Evolutionary conservation across 2,888 invertebrate genomes (phyloP).

Genomic region (Apodemia zela): DNA sequence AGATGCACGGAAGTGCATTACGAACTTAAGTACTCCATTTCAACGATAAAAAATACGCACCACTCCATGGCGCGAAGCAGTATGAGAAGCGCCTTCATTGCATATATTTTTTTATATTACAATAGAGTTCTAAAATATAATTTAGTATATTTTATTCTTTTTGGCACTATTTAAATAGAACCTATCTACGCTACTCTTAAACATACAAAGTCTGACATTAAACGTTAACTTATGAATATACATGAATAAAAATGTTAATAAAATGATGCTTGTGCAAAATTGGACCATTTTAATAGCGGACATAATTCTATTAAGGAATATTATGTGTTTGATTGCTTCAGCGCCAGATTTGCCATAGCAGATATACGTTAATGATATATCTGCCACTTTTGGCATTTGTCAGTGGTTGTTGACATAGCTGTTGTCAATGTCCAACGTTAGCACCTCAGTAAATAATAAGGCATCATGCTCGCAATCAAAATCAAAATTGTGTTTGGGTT

Average conservation of each 20-base stretch:
- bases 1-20: too few species aligned
- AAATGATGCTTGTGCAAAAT: not conserved
- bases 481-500: too few species aligned
- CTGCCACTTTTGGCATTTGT: not conserved
- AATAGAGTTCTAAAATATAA: not conserved
- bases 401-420: not conserved
- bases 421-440: not conserved
- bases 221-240: not conserved
- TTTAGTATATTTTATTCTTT: not conserved
- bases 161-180: slow-evolving; percentile 9
- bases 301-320: not conserved
- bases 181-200: slow-evolving; percentile 10
- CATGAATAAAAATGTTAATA: not conserved
- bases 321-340: not conserved
- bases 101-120: not conserved
- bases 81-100: too few species aligned
- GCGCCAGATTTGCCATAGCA: not conserved
- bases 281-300: not conserved
- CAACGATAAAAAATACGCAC: too few species aligned
- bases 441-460: not conserved
- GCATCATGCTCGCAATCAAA: too few species aligned
- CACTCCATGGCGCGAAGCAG: too few species aligned
- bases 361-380: too few species aligned
- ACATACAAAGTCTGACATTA: not conserved
- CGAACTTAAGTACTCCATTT: too few species aligned